Evolutionary conservation across 2,888 invertebrate species (phyloP).

Genomic region (Chymomyza caudatula): DNA sequence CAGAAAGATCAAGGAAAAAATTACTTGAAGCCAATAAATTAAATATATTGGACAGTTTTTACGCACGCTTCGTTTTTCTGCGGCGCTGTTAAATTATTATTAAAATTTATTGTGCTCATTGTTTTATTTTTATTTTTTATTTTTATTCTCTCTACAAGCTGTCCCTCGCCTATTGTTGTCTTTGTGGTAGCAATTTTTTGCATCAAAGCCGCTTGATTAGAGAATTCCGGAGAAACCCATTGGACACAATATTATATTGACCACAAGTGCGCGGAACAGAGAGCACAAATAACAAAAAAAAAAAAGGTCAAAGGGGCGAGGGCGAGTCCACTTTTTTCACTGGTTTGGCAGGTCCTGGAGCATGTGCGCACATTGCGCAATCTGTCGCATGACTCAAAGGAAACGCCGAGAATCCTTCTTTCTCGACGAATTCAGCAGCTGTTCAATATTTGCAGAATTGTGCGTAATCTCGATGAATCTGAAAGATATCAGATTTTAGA

Average conservation of each 20-base stretch:
- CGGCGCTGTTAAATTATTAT: slow-evolving; percentile 1
- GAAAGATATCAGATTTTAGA: too few relatives aligned
- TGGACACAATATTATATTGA: background rate
- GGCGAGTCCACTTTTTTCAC: background rate
- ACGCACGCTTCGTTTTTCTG: background rate
- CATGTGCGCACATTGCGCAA: background rate
- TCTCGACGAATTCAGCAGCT: background rate
- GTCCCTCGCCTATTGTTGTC: background rate
- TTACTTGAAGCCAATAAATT: background rate
- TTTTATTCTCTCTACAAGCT: background rate
- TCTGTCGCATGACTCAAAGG: background rate
- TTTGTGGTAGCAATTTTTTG: background rate
- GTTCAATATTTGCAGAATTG: background rate
- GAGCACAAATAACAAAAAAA: too few relatives aligned
- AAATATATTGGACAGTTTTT: background rate
- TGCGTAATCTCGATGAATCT: too few relatives aligned
- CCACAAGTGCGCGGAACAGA: background rate
- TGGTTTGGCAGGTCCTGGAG: background rate
- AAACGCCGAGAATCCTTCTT: background rate
- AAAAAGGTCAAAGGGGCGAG: background rate
- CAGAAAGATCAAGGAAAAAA: background rate
- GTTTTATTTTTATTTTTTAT: background rate
- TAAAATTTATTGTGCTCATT: background rate
- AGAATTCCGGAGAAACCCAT: background rate
- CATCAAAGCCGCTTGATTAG: slow-evolving; percentile 7